Evolutionary conservation across 1,140 invertebrate species (phyloP).

Genomic region (Latrodectus geometricus): DNA sequence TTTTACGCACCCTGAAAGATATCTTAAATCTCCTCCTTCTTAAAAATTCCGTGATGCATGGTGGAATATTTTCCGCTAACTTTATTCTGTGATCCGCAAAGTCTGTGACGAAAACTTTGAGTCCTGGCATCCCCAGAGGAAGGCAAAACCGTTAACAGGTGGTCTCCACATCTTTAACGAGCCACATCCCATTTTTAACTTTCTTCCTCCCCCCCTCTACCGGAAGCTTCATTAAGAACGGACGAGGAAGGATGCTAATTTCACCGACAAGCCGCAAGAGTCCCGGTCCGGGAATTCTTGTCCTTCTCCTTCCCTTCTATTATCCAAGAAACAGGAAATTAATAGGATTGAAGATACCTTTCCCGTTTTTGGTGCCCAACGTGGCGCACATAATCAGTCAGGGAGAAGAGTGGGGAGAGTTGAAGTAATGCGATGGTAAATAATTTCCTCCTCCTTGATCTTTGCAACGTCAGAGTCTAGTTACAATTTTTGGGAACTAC

Average conservation of each 20-base stretch:
- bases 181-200: not conserved
- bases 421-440: not conserved
- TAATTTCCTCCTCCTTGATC: not conserved
- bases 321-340: conserved; percentile 1
- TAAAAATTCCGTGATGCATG: not conserved
- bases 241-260: not conserved
- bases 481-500: no score
- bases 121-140: not conserved
- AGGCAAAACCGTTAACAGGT: not conserved
- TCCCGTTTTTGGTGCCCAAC: not conserved
- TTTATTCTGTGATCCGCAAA: not conserved
- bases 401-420: not conserved
- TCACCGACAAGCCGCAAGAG: not conserved
- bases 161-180: not conserved
- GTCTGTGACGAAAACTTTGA: not conserved
- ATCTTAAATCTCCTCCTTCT: not conserved
- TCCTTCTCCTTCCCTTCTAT: not conserved
- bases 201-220: not conserved
- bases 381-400: not conserved
- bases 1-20: no score
- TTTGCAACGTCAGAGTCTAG: no score
- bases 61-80: not conserved
- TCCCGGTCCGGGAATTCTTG: not conserved
- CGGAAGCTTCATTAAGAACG: not conserved
- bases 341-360: not conserved